A percentile compares a stretch with the other conserved stretches of the same genome.
These are phyloP conservation scores for Heloderma charlesbogerti DNA, from an alignment of 2,113 vertebrate genomes.

Conservation along the genomic window DNA sequence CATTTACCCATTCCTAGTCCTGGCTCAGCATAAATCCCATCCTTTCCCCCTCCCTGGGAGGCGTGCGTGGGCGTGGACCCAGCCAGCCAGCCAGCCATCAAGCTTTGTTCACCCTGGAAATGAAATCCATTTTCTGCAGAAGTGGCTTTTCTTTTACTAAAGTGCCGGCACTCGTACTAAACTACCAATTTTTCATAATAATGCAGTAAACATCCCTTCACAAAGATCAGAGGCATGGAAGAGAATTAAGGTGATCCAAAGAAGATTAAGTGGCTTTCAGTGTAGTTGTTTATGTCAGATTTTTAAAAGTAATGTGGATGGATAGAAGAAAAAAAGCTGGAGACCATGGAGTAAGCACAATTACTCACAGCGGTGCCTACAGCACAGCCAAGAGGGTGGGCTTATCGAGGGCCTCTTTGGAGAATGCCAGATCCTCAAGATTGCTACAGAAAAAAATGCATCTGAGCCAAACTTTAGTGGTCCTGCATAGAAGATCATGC, in stretches of 20 bases:
- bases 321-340: background rate
- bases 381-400: background rate
- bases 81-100: no score
- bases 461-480: background rate
- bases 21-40: background rate
- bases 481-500: background rate
- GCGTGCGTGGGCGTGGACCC: background rate
- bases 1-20: background rate
- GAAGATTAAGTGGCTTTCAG: slow-evolving; percentile 33
- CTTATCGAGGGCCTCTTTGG: background rate
- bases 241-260: slow-evolving; percentile 30
- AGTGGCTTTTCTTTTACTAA: slow-evolving; percentile 7
- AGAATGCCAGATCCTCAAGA: background rate
- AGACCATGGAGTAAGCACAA: slow-evolving; percentile 7
- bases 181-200: slow-evolving; percentile 36
- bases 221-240: slow-evolving; percentile 2
- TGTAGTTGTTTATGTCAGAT: slow-evolving; percentile 18
- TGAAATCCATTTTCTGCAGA: background rate
- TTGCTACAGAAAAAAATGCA: background rate
- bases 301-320: slow-evolving; percentile 28
- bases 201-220: slow-evolving; percentile 4
- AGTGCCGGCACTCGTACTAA: background rate
- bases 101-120: background rate
- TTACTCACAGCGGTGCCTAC: background rate
- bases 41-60: background rate